Conservation (phyloP, 2,888 invertebrate species). For the Dinocampus coccinellae region DNA sequence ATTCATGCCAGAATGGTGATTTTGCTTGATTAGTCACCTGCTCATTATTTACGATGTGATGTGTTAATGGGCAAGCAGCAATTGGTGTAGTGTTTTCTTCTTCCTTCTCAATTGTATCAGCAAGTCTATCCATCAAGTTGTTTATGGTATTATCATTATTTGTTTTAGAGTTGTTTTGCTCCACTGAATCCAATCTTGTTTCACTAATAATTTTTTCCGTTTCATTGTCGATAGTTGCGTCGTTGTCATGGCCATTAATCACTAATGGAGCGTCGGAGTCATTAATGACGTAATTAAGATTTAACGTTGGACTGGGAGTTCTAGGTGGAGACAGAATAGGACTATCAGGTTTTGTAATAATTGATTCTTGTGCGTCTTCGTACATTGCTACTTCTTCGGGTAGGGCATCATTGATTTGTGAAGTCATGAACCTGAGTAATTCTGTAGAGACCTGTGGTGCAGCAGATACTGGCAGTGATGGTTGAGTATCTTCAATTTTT, state of each 20-base stretch:
- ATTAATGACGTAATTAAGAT: conserved; percentile 9
- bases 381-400: conserved; percentile 34
- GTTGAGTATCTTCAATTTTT: conserved; percentile 47
- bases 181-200: conserved; percentile 55
- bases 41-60: conserved; percentile 55
- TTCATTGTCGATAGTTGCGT: not conserved
- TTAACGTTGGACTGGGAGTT: conserved; percentile 49
- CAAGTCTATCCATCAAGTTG: conserved; percentile 58
- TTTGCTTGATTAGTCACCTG: conserved; percentile 64
- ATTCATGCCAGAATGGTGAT: conserved; percentile 63
- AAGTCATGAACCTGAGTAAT: conserved; percentile 45
- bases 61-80: conserved; percentile 45
- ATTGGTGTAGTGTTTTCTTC: conserved; percentile 35
- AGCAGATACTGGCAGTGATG: conserved; percentile 51
- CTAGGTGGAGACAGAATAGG: conserved; percentile 52
- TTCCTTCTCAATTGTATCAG: conserved; percentile 50
- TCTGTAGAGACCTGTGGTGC: conserved; percentile 48
- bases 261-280: conserved; percentile 34
- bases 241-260: conserved; percentile 51
- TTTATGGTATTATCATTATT: conserved; percentile 49
- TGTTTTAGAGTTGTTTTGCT: conserved; percentile 54
- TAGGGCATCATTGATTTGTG: conserved; percentile 43
- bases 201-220: conserved; percentile 43
- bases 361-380: conserved; percentile 12
- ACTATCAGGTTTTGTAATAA: conserved; percentile 36